Evolutionary conservation across 2,888 invertebrate genomes (phyloP).

Genomic region (Melipona beecheii): DNA sequence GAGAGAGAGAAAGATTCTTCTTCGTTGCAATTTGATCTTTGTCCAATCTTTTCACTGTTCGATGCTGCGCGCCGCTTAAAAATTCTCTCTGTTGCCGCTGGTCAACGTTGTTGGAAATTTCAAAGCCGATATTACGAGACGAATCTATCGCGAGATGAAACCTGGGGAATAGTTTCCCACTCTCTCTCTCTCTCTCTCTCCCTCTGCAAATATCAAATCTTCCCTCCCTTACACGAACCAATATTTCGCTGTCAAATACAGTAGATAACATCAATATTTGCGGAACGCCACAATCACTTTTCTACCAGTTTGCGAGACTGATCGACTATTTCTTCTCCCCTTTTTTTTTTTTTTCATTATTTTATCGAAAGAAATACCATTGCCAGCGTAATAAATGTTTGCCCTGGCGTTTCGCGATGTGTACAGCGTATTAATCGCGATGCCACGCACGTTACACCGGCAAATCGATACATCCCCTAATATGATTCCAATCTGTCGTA

Average conservation of each 20-base stretch:
- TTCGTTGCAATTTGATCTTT: too few relatives aligned
- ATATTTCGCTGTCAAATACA: not conserved
- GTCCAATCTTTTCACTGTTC: too few relatives aligned
- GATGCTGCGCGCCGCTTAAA: too few relatives aligned
- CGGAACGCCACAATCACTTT: not conserved
- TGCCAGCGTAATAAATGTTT: not conserved
- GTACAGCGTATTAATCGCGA: constrained; percentile 10
- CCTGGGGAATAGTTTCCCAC: not conserved
- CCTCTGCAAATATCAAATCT: not conserved
- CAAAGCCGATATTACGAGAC: too few relatives aligned
- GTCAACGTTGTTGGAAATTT: too few relatives aligned
- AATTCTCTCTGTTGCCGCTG: too few relatives aligned
- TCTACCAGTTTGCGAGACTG: not conserved
- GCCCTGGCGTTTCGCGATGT: not conserved
- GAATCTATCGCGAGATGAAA: not conserved
- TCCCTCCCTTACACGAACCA: not conserved
- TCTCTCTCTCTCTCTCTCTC: too few relatives aligned
- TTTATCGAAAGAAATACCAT: not conserved
- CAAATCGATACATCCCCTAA: constrained; percentile 54
- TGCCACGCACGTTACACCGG: constrained; percentile 2
- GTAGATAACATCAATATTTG: not conserved
- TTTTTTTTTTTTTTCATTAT: too few relatives aligned
- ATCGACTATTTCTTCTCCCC: not conserved
- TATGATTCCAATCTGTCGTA: constrained; percentile 48
- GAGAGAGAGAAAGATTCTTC: not conserved